Evolutionary conservation across 2,797 vertebrate species (phyloP).

Genomic region (Lagothrix lagotricha): DNA sequence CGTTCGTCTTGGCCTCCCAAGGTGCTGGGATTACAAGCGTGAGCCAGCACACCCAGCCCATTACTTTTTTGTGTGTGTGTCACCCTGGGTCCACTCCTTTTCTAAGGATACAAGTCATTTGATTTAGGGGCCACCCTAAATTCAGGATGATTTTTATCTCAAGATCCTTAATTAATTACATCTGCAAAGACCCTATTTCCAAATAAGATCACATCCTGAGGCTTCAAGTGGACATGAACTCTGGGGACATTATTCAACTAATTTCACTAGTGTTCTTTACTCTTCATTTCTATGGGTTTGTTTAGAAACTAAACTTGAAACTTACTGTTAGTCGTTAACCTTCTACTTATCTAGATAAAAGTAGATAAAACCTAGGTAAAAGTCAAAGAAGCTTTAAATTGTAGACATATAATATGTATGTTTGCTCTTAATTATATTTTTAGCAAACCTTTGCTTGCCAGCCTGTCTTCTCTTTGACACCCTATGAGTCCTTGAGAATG

Average conservation of each 20-base stretch:
- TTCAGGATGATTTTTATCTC: neutral
- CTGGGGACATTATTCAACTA: neutral
- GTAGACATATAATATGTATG: neutral
- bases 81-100: neutral
- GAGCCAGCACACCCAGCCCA: neutral
- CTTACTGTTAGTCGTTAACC: neutral
- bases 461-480: neutral
- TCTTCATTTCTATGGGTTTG: slow-evolving; percentile 15
- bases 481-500: neutral
- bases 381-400: neutral
- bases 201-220: neutral
- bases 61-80: neutral
- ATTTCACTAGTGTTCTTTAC: neutral
- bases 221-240: neutral
- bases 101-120: neutral
- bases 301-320: slow-evolving; percentile 39
- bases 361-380: neutral
- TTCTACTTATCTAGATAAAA: neutral
- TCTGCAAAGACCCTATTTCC: neutral
- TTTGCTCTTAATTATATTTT: neutral
- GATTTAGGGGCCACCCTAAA: neutral
- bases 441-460: neutral
- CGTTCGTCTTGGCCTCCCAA: neutral
- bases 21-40: neutral
- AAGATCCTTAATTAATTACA: neutral